Evolutionary conservation across 2,113 vertebrate species (phyloP).

Genomic region (Cottus gobio): DNA sequence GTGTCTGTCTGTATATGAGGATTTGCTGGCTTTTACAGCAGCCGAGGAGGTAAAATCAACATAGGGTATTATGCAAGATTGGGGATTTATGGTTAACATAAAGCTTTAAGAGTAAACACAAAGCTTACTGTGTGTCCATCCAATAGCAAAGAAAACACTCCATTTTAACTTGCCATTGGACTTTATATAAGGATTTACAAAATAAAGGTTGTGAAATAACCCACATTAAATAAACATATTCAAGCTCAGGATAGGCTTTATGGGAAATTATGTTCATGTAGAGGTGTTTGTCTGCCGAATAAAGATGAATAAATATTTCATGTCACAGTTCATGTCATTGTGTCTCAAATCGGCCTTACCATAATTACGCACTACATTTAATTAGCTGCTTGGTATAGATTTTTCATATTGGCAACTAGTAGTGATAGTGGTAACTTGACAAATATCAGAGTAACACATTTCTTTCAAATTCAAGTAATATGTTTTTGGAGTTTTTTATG

Average conservation of each 20-base stretch:
- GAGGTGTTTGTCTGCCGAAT: not conserved
- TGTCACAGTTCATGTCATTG: not conserved
- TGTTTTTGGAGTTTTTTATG: not conserved
- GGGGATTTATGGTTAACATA: conserved; percentile 44
- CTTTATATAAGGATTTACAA: not conserved
- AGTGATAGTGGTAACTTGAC: not conserved
- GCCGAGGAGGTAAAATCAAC: conserved; percentile 26
- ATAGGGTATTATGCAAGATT: conserved; percentile 17
- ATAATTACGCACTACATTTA: not conserved
- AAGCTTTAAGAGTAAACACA: conserved; percentile 42
- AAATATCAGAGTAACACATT: not conserved
- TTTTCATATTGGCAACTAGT: not conserved
- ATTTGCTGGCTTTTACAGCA: conserved; percentile 32
- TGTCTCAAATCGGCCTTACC: not conserved
- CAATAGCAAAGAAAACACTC: not conserved
- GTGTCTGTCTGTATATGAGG: not conserved
- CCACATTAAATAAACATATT: not conserved
- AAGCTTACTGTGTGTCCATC: conserved; percentile 20
- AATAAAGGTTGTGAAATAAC: not conserved
- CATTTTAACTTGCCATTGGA: not conserved
- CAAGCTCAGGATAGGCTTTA: not conserved
- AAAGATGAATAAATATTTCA: not conserved
- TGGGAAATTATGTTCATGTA: not conserved
- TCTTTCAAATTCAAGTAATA: not conserved
- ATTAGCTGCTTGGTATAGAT: not conserved